phyloP scores from a whole-genome alignment of 2,888 invertebrate species.

The Cosmia trapezina region DNA sequence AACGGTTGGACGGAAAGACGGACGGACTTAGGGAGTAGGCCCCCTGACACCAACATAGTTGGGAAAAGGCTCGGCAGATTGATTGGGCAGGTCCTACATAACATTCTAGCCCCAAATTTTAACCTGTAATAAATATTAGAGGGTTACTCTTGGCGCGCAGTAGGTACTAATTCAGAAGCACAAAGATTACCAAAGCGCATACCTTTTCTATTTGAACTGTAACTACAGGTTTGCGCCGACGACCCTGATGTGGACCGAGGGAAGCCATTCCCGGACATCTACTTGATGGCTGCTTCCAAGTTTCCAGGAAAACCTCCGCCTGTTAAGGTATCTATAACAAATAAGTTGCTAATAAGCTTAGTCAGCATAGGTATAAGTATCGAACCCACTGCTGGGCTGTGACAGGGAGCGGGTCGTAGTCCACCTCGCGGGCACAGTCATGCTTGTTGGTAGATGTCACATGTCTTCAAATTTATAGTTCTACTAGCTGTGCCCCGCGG shows the following conservation, averaged over 20 bases:
- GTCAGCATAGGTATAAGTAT: no score
- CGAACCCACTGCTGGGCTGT: neutral
- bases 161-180: neutral
- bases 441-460: neutral
- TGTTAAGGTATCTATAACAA: constrained; percentile 76
- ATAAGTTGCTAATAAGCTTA: neutral
- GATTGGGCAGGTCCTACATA: neutral
- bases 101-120: neutral
- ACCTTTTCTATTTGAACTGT: neutral
- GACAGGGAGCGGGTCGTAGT: neutral
- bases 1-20: no score
- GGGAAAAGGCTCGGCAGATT: neutral
- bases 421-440: neutral
- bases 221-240: constrained; percentile 78
- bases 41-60: neutral
- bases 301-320: constrained; percentile 92
- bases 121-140: no score
- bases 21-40: no score
- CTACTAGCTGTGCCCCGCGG: neutral
- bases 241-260: constrained; percentile 95
- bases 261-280: constrained; percentile 97
- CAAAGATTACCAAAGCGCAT: neutral
- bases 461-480: neutral
- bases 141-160: neutral
- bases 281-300: constrained; percentile 92